Evolutionary conservation across 2,888 invertebrate species (phyloP), one percentile per base, ranked within the genome.

Genomic region (Notodromas monacha): DNA sequence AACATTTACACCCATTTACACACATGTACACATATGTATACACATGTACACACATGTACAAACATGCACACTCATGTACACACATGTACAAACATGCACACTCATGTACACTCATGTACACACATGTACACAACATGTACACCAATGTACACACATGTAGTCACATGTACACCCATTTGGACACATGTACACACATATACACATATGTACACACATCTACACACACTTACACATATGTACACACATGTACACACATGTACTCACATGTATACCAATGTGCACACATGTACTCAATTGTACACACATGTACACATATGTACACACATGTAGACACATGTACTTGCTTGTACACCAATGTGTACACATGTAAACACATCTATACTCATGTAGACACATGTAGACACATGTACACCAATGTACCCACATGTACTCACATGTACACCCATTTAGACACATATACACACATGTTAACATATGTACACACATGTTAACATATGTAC

Each of bases 211-310:
- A 21, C n/a, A 21, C 21, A 21, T 21, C n/a, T 8, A 8, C 6
- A 6, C 6, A 21, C 6, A 8, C n/a, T 8, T 21, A 21, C 6
- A 21, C 6, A 21, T 8, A 21, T 21, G n/a, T 8, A 21, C 21
- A 21, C n/a, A 21, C 21, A 21, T 21, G 6, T n/a, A 21, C 21
- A 21, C n/a, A 21, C n/a, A 21, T 21, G n/a, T 21, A 21, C n/a
- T 21, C n/a, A 21, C n/a, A 21, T 21, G n/a, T 8, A n/a, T n/a
- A 21, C 8, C n/a, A 21, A 21, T 21, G 6, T 6, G 21, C 6
- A 8, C n/a, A 21, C 21, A 21, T 8, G n/a, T 6, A 21, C n/a
- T 21, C 8, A 8, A 21, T 8, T 21, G n/a, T 8, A 21, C 21
- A 21, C 6, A 21, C n/a, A 21, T 21, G n/a, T 21, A 21, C 6